These are phyloP conservation scores for Dolichotis patagonum DNA, from an alignment of 2,113 vertebrate species.

Conservation along the genomic window DNA sequence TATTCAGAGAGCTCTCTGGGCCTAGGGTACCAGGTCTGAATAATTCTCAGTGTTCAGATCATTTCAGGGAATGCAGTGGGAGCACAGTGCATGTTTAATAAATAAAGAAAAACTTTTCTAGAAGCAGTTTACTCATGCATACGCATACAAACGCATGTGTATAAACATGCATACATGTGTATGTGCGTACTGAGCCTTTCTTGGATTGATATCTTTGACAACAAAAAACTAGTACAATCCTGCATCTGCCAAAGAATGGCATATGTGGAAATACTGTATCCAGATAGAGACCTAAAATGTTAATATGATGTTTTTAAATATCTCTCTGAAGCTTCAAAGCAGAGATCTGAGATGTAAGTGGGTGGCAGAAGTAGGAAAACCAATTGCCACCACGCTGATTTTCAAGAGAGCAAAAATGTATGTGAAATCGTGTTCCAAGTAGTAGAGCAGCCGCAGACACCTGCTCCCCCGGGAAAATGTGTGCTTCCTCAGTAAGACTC, in stretches of 20 bases:
- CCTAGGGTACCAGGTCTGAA: background rate
- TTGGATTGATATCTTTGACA: constrained; percentile 41
- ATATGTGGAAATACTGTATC: constrained; percentile 61
- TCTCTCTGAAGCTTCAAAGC: constrained; percentile 76
- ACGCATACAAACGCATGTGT: background rate
- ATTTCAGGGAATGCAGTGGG: background rate
- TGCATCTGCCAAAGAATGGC: constrained; percentile 64
- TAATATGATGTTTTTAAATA: constrained; percentile 81
- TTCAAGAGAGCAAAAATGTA: constrained; percentile 69
- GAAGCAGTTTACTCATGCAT: background rate
- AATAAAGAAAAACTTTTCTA: constrained; percentile 25
- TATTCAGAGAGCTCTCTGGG: constrained; percentile 10
- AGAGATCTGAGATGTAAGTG: constrained; percentile 72
- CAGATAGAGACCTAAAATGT: constrained; percentile 70
- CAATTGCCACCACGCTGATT: constrained; percentile 68
- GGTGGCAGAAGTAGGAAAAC: constrained; percentile 69
- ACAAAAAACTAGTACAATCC: constrained; percentile 49
- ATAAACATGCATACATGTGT: background rate
- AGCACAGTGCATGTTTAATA: background rate
- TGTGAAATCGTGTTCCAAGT: constrained; percentile 52
- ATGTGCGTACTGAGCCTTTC: background rate
- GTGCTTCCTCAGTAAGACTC: background rate
- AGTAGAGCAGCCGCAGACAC: background rate
- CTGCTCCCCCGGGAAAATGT: background rate
- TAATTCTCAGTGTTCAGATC: background rate